A percentile compares a stretch with the other conserved stretches of the same genome.
Evolutionary conservation across 1,140 invertebrate species (phyloP).

Genomic region (Brachionus asplanchnoidis): DNA sequence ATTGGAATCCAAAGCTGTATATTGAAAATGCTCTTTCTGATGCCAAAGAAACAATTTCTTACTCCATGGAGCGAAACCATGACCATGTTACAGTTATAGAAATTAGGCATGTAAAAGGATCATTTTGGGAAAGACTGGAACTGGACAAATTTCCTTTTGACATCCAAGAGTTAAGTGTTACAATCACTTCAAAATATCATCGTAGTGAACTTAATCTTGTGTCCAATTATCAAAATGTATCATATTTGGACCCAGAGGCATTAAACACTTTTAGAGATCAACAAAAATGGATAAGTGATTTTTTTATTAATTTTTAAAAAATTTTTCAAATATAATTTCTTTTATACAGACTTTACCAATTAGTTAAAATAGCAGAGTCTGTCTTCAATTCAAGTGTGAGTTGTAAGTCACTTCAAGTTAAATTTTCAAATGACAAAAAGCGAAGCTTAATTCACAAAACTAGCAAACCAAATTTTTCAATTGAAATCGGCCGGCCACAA

Average conservation of each 20-base stretch:
- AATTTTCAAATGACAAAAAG: background rate
- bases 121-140: background rate
- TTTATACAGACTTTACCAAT: background rate
- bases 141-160: background rate
- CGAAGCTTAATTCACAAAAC: background rate
- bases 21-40: background rate
- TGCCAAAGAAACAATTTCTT: background rate
- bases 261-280: background rate
- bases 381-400: background rate
- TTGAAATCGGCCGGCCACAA: background rate
- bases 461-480: background rate
- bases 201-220: background rate
- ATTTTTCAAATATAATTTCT: background rate
- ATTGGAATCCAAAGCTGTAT: conserved; percentile 8
- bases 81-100: background rate
- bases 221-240: background rate
- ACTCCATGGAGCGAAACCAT: background rate
- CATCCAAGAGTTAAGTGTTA: background rate
- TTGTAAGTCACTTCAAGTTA: background rate
- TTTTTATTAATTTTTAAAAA: background rate
- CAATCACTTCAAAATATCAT: background rate
- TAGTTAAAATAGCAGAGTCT: background rate
- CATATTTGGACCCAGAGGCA: background rate
- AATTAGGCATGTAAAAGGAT: conserved; percentile 1
- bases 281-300: conserved; percentile 17